These are phyloP conservation scores for Rhogogaster chlorosoma DNA, from an alignment of 2,888 invertebrate species.

Conservation along the genomic window DNA sequence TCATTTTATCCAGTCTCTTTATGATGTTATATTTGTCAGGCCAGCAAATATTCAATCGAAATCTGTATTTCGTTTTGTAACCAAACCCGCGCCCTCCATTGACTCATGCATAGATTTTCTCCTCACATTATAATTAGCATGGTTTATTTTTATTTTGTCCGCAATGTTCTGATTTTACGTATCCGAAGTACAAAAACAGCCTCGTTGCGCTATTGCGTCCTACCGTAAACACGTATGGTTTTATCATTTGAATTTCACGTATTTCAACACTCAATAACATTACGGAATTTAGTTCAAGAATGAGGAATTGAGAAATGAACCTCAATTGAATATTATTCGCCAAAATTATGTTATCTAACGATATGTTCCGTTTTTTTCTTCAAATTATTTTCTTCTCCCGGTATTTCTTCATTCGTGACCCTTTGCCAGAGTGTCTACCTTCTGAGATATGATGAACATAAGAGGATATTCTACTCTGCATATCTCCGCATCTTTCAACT, in stretches of 20 bases:
- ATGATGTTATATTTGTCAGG: neutral
- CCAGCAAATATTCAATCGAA: neutral
- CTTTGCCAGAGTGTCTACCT: slow-evolving; percentile 1
- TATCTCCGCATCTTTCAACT: neutral
- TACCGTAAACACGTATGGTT: neutral
- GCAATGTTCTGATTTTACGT: slow-evolving; percentile 37
- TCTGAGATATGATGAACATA: neutral
- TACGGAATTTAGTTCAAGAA: neutral
- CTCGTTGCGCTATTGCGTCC: slow-evolving; percentile 34
- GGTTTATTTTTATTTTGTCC: slow-evolving; percentile 39
- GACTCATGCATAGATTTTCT: neutral
- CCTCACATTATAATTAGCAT: slow-evolving; percentile 39
- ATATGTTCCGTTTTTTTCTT: neutral
- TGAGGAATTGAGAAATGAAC: neutral
- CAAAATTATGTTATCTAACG: neutral
- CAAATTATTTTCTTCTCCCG: neutral
- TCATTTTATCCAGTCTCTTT: neutral
- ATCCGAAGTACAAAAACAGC: slow-evolving; percentile 31
- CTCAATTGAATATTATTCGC: neutral
- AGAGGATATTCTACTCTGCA: neutral
- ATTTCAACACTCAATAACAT: neutral
- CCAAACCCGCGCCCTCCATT: neutral
- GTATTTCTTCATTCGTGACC: slow-evolving; percentile 19
- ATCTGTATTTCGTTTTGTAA: neutral
- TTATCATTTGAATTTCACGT: neutral